Evolutionary conservation across 2,113 vertebrate genomes (phyloP), one percentile per base, ranked within the genome.

Genomic region (Hyperopisus bebe): DNA sequence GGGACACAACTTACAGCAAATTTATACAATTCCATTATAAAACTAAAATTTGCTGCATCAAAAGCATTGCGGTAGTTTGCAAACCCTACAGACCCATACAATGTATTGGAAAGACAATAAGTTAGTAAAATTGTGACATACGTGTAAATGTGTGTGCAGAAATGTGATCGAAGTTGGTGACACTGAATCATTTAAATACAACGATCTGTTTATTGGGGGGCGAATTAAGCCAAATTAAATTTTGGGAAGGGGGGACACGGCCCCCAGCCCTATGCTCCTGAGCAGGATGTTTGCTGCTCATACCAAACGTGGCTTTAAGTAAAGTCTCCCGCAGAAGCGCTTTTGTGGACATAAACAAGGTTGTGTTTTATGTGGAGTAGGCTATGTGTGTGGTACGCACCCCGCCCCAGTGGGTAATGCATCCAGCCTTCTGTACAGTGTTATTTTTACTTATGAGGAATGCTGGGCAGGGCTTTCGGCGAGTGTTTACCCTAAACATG

Each of bases 371-470:
- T 89, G 35, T 42, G 55, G n/a, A 66, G 89, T 48, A n/a, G n/a
- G n/a, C n/a, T n/a, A 51, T 44, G 58, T 35, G 58, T 27, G 47
- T 88, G 39, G n/a, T 50, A 31, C 85, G 35, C 44, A 53, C 55
- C 35, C 35, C 87, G 17, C 39, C 55, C 87, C 35, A 24, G 3
- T 88, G 88, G 50, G 21, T 9, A 70, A 48, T 88, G 85, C 88
- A 88, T 91, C 90, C 89, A 90, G 92, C 92, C 91, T 90, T 88
- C 90, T 90, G 91, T 88, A 88, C 86, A 86, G 90, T 90, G 91
- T 90, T 91, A 91, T 92, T 91, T 88, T 93, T 90, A 88, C 86
- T 88, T 46, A 86, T 70, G 35, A 91, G 91, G 92, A 93, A 92
- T 91, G 89, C 92, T 77, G 86, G 88, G 90, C 87, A 62, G 87